These are phyloP conservation scores for Urophycis tenuis DNA, from an alignment of 2,797 vertebrate genomes.

Conservation along the genomic window DNA sequence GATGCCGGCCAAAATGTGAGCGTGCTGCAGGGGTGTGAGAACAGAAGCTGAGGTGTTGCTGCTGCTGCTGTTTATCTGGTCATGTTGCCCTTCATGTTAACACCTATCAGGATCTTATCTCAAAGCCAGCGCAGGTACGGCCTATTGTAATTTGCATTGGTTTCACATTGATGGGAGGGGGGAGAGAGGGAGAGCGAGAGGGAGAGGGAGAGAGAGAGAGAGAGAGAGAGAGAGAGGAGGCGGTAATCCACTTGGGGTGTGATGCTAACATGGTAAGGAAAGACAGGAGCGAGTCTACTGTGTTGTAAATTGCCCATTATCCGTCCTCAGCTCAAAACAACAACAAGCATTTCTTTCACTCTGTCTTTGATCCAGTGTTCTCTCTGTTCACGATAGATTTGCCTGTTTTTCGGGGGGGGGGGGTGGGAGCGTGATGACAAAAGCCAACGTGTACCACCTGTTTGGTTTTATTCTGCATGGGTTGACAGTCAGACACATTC, in stretches of 20 bases:
- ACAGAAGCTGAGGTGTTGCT: neutral
- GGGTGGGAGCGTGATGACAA: neutral
- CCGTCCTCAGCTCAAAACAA: too few relatives aligned
- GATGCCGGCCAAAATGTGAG: neutral
- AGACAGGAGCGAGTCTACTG: neutral
- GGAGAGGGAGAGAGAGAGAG: neutral
- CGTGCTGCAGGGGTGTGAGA: neutral
- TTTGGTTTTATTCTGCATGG: constrained; percentile 76
- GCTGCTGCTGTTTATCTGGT: neutral
- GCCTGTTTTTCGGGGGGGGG: neutral
- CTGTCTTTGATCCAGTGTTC: neutral
- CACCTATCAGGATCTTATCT: neutral
- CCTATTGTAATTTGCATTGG: neutral
- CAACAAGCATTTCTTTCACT: too few relatives aligned
- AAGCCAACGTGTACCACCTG: constrained; percentile 42
- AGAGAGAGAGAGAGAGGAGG: neutral
- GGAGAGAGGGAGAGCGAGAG: neutral
- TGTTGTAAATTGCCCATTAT: neutral
- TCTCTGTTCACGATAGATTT: neutral
- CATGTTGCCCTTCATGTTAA: neutral
- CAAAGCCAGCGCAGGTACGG: neutral
- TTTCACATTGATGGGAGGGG: neutral
- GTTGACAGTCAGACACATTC: constrained; percentile 85
- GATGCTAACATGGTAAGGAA: neutral
- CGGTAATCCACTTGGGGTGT: neutral